Evolutionary conservation across 2,113 vertebrate species (phyloP), one percentile per base, ranked within the genome.

Genomic region (Siphamia tubifer): DNA sequence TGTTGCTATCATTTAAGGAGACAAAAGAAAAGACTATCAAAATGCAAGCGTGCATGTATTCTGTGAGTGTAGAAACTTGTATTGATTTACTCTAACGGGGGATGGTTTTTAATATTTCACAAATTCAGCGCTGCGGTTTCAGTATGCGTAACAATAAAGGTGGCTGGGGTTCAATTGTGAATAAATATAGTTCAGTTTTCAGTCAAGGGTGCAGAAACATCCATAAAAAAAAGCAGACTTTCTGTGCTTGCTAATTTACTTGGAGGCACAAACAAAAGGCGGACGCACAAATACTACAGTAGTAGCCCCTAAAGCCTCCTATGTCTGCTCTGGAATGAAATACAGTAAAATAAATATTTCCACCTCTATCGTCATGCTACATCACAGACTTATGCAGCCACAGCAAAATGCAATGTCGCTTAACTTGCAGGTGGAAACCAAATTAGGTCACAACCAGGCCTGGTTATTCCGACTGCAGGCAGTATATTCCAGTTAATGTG

Each of bases 1-100:
- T 60, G 56, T 56, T 68, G 76, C 51, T 38, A 66, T 63, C 62
- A 73, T 49, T n/a, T 48, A 31, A 63, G 38, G 16, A 36, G 13
- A 53, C 60, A 12, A 43, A 17, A 27, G 30, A 67, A 77, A 17
- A 51, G 13, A 19, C 34, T 58, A 32, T 64, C 53, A 45, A 51
- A 60, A 56, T 12, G 16, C 5, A 15, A 19, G 43, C 34, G 6
- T 38, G 12, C 19, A 8, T 7, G 15, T 34, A 4, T 35, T 15
- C 45, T 57, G 4, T 24, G 44, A 30, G 36, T 51, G 34, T 35
- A 42, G 54, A 66, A 57, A 42, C 66, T 60, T 56, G 49, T 38
- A 80, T 65, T 65, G 69, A 81, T 83, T 70, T 62, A 47, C 65
- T 70, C 52, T 77, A 66, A 68, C 28, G 11, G 67, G 25, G 36